phyloP scores from a whole-genome alignment of 2,113 vertebrate genomes.

The Pseudorectes ferrugineus region DNA sequence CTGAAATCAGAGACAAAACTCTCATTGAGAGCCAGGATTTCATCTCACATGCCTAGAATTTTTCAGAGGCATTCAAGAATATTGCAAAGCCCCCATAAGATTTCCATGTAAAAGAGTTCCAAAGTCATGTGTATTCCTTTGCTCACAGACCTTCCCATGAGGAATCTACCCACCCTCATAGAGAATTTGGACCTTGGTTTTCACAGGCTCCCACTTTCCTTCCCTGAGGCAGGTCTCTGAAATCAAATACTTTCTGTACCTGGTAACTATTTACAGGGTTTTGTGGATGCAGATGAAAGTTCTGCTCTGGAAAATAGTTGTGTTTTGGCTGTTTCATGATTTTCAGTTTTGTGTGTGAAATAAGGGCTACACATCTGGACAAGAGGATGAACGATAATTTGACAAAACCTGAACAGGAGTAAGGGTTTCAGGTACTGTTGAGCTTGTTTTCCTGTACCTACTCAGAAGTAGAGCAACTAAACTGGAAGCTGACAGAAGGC shows the following conservation, averaged over 20 bases:
- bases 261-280: neutral
- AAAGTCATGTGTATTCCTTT: neutral
- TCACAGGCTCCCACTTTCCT: neutral
- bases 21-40: constrained; percentile 47
- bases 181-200: neutral
- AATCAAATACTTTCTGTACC: neutral
- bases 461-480: neutral
- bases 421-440: neutral
- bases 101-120: neutral
- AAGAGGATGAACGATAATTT: neutral
- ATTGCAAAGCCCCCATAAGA: neutral
- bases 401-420: neutral
- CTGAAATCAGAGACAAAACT: constrained; percentile 34
- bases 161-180: neutral
- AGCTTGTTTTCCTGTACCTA: neutral
- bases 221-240: neutral
- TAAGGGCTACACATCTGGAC: neutral
- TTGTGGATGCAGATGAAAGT: neutral
- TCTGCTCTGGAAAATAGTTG: neutral
- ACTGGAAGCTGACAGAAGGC: neutral
- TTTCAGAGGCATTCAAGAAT: constrained; percentile 35
- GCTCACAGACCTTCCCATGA: neutral
- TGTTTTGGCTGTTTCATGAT: neutral
- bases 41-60: constrained; percentile 46
- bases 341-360: neutral